Evolutionary conservation across 2,113 vertebrate species (phyloP).

Genomic region (Anser cygnoides): DNA sequence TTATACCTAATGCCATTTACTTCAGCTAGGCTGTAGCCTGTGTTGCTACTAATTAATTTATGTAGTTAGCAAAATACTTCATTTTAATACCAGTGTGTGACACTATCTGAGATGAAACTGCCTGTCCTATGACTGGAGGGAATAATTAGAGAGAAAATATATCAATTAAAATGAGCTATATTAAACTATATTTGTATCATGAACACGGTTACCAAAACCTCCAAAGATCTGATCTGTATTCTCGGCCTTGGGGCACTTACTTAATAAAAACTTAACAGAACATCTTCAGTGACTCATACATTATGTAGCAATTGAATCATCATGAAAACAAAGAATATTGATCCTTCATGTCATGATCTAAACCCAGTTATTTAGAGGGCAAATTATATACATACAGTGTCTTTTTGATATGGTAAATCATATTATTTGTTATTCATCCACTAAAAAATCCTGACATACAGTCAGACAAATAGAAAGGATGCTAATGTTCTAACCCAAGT

Average conservation of each 20-base stretch:
- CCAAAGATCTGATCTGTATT: constrained; percentile 10
- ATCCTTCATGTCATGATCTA: constrained; percentile 17
- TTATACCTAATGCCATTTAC: constrained; percentile 58
- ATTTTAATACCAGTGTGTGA: constrained; percentile 39
- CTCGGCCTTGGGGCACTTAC: not conserved
- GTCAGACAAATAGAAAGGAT: not conserved
- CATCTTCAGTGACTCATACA: constrained; percentile 31
- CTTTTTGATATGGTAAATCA: not conserved
- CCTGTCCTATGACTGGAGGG: constrained; percentile 27
- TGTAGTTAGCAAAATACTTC: constrained; percentile 39
- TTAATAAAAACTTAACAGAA: constrained; percentile 38
- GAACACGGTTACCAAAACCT: not conserved
- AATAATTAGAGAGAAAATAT: constrained; percentile 44
- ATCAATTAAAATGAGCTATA: constrained; percentile 57
- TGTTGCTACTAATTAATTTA: constrained; percentile 69
- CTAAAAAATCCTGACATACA: not conserved
- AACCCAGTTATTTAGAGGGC: not conserved
- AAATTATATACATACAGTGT: not conserved
- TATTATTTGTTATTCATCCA: not conserved
- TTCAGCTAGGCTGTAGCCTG: not conserved
- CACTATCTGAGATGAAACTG: constrained; percentile 33
- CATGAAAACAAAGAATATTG: constrained; percentile 23
- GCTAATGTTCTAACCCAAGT: not conserved
- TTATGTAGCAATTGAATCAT: constrained; percentile 50
- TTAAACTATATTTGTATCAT: not conserved